Evolutionary conservation across 2,797 vertebrate species (phyloP), one percentile per base, ranked within the genome.

Genomic region (Ptychobarbus kaznakovi): DNA sequence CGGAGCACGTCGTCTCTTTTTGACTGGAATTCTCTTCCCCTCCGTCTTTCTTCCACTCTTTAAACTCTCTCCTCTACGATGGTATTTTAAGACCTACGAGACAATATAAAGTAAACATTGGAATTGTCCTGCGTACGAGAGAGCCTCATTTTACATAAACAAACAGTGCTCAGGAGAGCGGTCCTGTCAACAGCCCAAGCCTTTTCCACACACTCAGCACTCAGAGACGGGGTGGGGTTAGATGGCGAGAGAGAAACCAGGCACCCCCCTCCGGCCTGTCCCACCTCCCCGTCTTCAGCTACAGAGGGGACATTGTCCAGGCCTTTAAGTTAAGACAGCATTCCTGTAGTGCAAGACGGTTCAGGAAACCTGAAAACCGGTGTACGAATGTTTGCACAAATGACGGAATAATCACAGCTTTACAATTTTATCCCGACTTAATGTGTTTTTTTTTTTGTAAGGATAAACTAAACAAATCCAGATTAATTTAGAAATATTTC

Each of bases 141-240:
- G 87, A 79, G 88, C 86, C 82, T 90, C 85, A 73, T 87, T 86
- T 86, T 73, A 89, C 82, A 87, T 90, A 90, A 89, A 88, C 88
- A 91, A 90, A 88, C 88, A 87, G 85, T 42, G 69, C 83, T 91
- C 89, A 75, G 82, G 83, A 92, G 89, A 90, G 89, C 80, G 73
- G 84, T 38, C 85, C 83, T 86, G 85, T 89, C 88, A 87, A 89
- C 88, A 89, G 83, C 53, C 72, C 74, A 49, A 86, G 58, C 86
- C 83, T 84, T 88, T 88, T 88, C 78, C 78, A 84, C 78, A 85
- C 82, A 85, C 81, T 81, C 83, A 82, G 84, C 84, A 83, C 70
- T 72, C 72, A 44, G 83, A 70, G 86, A 81, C 22, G 32, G 66
- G 70, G 82, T 65, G 86, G 74, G 86, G 82, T 25, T 70, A 56